These are phyloP conservation scores for Drosophila persimilis DNA, from an alignment of 1,140 invertebrate genomes.

Conservation along the genomic window DNA sequence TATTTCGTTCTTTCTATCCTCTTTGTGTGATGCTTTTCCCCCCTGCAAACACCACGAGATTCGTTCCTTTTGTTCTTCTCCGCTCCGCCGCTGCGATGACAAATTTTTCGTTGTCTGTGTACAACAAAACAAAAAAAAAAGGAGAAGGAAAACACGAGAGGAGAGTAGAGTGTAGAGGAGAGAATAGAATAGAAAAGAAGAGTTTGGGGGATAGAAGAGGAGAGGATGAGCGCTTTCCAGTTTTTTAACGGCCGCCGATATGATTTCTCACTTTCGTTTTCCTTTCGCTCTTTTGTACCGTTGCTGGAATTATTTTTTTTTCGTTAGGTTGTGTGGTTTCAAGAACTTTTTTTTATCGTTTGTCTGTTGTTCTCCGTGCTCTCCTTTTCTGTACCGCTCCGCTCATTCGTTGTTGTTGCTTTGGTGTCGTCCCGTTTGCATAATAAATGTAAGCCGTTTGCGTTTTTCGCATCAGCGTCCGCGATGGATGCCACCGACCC, in stretches of 20 bases:
- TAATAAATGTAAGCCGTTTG: slow-evolving; percentile 1
- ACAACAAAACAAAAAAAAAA: slow-evolving; percentile 35
- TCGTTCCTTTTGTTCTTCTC: slow-evolving; percentile 69
- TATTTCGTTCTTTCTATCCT: slow-evolving; percentile 2
- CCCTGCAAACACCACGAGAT: slow-evolving; percentile 3
- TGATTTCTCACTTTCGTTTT: slow-evolving; percentile 7
- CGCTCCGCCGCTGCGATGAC: slow-evolving; percentile 48
- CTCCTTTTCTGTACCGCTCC: slow-evolving; percentile 26
- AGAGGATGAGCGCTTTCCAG: slow-evolving; percentile 30
- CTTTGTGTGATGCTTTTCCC: slow-evolving; percentile 34
- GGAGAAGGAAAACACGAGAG: slow-evolving; percentile 19
- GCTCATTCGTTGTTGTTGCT: slow-evolving; percentile 3
- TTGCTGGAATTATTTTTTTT: too few species aligned
- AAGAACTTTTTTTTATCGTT: slow-evolving; percentile 17
- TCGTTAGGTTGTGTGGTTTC: too few species aligned
- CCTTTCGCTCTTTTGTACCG: slow-evolving; percentile 4
- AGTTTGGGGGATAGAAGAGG: too few species aligned
- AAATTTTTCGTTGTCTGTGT: slow-evolving; percentile 64
- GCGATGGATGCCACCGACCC: too few species aligned
- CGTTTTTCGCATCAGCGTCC: too few species aligned
- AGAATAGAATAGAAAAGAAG: too few species aligned
- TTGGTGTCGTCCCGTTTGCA: slow-evolving; percentile 9
- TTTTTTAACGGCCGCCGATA: slow-evolving; percentile 31
- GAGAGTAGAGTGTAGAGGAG: too few species aligned
- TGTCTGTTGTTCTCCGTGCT: slow-evolving; percentile 29